These are phyloP conservation scores for Apeira syringaria DNA, from an alignment of 2,888 invertebrate genomes.

Conservation along the genomic window DNA sequence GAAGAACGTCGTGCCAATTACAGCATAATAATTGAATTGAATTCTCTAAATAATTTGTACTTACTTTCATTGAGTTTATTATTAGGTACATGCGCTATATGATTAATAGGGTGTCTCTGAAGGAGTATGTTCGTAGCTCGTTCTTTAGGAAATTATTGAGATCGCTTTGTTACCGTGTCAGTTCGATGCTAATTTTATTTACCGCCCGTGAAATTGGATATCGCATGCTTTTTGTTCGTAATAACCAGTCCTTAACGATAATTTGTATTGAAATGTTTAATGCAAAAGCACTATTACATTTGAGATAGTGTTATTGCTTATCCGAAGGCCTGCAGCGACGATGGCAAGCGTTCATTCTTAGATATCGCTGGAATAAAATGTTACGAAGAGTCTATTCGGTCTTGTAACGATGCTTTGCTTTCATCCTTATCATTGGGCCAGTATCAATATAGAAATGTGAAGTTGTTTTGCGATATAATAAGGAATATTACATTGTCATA, in stretches of 20 bases:
- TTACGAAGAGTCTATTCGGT: slow-evolving; percentile 56
- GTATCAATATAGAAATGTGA: slow-evolving; percentile 21
- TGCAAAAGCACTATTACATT: slow-evolving; percentile 47
- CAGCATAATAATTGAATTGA: slow-evolving; percentile 72
- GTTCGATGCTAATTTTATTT: slow-evolving; percentile 78
- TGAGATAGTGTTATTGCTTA: slow-evolving; percentile 42
- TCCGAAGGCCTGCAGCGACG: slow-evolving; percentile 35
- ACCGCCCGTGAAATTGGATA: slow-evolving; percentile 77
- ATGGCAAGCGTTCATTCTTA: slow-evolving; percentile 44
- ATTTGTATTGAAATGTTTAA: slow-evolving; percentile 65
- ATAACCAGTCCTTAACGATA: slow-evolving; percentile 42
- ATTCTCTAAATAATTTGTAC: slow-evolving; percentile 49
- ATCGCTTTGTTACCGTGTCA: slow-evolving; percentile 76
- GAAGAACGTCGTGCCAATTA: slow-evolving; percentile 45
- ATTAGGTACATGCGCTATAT: slow-evolving; percentile 49
- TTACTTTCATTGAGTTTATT: slow-evolving; percentile 62
- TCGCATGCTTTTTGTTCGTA: slow-evolving; percentile 56
- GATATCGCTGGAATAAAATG: slow-evolving; percentile 57
- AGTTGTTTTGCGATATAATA: slow-evolving; percentile 13
- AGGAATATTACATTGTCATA: slow-evolving; percentile 5
- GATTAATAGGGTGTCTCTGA: slow-evolving; percentile 57
- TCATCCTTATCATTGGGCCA: slow-evolving; percentile 61
- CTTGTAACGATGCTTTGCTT: slow-evolving; percentile 67
- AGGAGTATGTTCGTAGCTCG: slow-evolving; percentile 56
- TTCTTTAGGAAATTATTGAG: slow-evolving; percentile 73